Percentiles rank a stretch among this genome's conserved stretches.
phyloP scores from a whole-genome alignment of 1,140 invertebrate genomes.

The Platyscapa corneri region DNA sequence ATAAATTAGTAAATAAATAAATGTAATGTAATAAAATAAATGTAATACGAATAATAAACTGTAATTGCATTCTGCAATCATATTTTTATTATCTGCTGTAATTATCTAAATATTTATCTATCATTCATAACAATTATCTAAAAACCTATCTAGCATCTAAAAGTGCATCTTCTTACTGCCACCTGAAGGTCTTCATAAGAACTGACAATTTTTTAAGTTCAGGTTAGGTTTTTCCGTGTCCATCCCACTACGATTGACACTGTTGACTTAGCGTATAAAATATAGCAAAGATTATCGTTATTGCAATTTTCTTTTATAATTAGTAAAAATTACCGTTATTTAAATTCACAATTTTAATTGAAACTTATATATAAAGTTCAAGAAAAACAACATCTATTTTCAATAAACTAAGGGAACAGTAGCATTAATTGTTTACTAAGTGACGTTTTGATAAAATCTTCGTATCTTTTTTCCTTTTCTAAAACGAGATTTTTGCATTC shows the following conservation, averaged over 20 bases:
- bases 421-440: slow-evolving; percentile 46
- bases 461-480: not conserved
- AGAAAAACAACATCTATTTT: not conserved
- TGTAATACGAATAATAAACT: not conserved
- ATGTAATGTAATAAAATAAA: not conserved
- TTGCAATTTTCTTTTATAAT: slow-evolving; percentile 23
- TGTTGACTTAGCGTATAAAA: slow-evolving; percentile 39
- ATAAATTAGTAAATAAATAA: too few relatives aligned
- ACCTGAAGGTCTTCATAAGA: slow-evolving; percentile 38
- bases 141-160: not conserved
- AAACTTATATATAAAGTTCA: not conserved
- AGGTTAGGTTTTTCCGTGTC: slow-evolving; percentile 46
- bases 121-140: not conserved
- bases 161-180: slow-evolving; percentile 35
- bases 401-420: not conserved
- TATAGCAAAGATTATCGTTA: slow-evolving; percentile 41
- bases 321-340: not conserved
- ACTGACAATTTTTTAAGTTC: not conserved
- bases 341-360: not conserved
- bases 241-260: slow-evolving; percentile 26
- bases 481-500: not conserved
- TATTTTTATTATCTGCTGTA: not conserved
- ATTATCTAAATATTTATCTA: slow-evolving; percentile 1
- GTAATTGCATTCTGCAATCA: not conserved
- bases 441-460: slow-evolving; percentile 40